phyloP scores from a whole-genome alignment of 2,888 invertebrate genomes.

The Xestia sexstrigata region DNA sequence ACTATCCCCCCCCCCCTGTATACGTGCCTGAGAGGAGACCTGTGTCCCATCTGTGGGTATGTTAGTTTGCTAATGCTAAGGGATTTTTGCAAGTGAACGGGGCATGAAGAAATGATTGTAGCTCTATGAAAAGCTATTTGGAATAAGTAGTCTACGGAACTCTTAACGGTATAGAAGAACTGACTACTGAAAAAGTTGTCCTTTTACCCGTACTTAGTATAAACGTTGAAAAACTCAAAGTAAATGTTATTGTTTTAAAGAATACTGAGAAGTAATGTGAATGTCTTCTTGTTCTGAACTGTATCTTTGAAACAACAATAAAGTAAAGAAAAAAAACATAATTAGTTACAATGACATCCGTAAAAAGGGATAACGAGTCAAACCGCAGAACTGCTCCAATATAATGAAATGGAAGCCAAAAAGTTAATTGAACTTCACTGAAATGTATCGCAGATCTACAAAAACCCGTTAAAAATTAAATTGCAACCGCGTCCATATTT shows the following conservation, averaged over 20 bases:
- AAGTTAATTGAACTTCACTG: constrained; percentile 13
- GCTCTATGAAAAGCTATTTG: neutral
- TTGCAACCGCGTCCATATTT: constrained; percentile 8
- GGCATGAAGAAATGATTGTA: neutral
- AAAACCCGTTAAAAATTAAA: constrained; percentile 23
- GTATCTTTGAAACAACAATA: no score
- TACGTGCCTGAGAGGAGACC: neutral
- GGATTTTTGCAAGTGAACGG: neutral
- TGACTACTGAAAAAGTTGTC: neutral
- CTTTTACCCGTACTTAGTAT: neutral
- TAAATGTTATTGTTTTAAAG: neutral
- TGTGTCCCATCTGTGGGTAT: neutral
- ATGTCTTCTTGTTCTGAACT: neutral
- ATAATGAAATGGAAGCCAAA: constrained; percentile 7
- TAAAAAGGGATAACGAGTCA: neutral
- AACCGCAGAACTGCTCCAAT: neutral
- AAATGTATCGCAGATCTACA: neutral
- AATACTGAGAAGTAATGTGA: neutral
- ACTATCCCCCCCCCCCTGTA: no score
- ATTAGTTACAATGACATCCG: neutral
- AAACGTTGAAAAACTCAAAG: neutral
- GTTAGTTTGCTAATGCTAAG: neutral
- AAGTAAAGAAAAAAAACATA: no score
- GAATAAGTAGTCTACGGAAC: neutral
- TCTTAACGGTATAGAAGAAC: neutral